Base-by-base conservation (phyloP, 2,888 invertebrate genomes). In the Mythimna albipuncta region DNA sequence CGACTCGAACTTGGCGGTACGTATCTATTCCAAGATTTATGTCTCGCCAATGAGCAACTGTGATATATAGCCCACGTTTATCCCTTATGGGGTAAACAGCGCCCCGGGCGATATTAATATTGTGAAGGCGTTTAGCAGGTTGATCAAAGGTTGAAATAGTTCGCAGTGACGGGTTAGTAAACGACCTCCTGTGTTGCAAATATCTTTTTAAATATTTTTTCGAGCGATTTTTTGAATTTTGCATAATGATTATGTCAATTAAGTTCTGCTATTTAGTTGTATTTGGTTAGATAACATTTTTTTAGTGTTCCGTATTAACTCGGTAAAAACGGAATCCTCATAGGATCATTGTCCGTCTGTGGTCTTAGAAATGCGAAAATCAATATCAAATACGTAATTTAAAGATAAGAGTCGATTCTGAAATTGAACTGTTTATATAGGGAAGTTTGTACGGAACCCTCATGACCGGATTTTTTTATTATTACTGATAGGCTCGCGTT, bases 11-110 rank as follows among this genome's bases (percentile, higher is more conserved):
- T 62, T 68, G 67, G 59, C 65, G 47, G 54, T 57, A 55, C 52
- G 13, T 72, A 74, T 71, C 65, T 41, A 16, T 26, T 10, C 10
- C n/a, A 75, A 52, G 75, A 81, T 82, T 81, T 71, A 81, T 81
- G 58, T n/a, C 68, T 62, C 52, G 59, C 75, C 67, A 83, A 74
- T 65, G 80, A 82, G 68, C 69, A 50, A 69, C 83, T 74, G 69
- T 81, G 81, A 81, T 81, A 79, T 81, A 81, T 83, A 71, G 81
- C 70, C 75, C 81, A 81, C 81, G 81, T 83, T 81, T 79, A 79
- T 79, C 75, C 81, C 81, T 83, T 81, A 83, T 81, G 83, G 71
- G 69, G 81, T 81, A 81, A 81, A 83, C 79, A 75, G 79, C 54
- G 65, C 83, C 26, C 26, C 13, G 41, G 63, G 81, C 81, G 35